Base-by-base conservation (phyloP, 2,113 vertebrate species). In the Chionis minor region DNA sequence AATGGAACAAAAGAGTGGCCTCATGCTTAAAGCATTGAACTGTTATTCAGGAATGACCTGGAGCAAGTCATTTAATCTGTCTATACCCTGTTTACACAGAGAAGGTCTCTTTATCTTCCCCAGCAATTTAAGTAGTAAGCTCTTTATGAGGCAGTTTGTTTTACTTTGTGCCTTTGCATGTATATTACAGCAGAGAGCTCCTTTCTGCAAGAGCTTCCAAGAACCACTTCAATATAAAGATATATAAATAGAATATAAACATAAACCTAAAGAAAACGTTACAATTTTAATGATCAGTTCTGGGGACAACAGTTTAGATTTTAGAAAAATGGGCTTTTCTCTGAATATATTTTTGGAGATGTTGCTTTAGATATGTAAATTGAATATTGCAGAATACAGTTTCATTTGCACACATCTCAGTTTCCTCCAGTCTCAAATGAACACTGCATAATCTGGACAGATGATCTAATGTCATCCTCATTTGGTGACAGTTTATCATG, bases 61-160 rank as follows among this genome's bases (percentile, higher is more conserved):
- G 33, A 94, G 95, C 88, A 88, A 94, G 77, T 91, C 0, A 86
- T 90, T 94, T 96, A 95, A 93, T 94, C 90, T 93, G 75, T 49
- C 83, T 93, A 17, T 79, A 66, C 40, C 38, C 47, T 81, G 56
- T 88, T 96, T 94, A 82, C 91, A 90, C 74, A 92, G 75, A 0
- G 4, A 94, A 96, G 61, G 26, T 84, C 61, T 94, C 82, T 91
- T 92, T 92, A 87, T 45, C 86, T 72, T 91, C 61, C 45, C 26
- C 61, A 91, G 83, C 35, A 84, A 86, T 84, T 94, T 92, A 92
- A 93, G 62, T 61, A 88, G 67, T 75, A 96, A 89, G 40, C n/a
- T 87, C 54, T 89, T 92, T 80, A 65, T 45, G 70, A 90, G 14
- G 73, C 24, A 86, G n/a, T 83, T 90, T 55, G 55, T 86, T 94